Percentiles rank a stretch among this genome's conserved stretches.
These are phyloP conservation scores for Mesembrinibis cayennensis DNA, from an alignment of 2,113 vertebrate genomes.

Conservation along the genomic window DNA sequence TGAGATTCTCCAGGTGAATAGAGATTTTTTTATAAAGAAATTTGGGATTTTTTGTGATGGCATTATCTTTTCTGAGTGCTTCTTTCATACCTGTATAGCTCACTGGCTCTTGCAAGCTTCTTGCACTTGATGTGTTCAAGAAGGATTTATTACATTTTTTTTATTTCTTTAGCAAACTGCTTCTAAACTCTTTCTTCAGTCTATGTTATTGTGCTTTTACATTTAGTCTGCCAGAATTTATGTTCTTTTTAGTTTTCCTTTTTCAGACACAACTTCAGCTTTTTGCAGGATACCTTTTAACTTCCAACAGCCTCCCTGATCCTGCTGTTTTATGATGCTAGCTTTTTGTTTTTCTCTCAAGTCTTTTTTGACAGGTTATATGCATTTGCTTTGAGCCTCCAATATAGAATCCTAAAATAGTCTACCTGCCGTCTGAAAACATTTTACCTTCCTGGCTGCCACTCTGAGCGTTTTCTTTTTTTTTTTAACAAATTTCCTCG, in stretches of 20 bases:
- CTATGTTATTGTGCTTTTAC: slow-evolving; percentile 42
- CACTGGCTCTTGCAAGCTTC: not conserved
- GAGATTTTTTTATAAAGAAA: not conserved
- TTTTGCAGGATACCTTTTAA: slow-evolving; percentile 65
- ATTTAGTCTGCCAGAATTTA: slow-evolving; percentile 67
- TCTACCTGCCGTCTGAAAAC: slow-evolving; percentile 56
- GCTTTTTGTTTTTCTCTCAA: slow-evolving; percentile 65
- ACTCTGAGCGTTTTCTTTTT: not conserved
- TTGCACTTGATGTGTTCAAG: slow-evolving; percentile 1
- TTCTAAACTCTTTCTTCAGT: slow-evolving; percentile 45
- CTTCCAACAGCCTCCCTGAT: slow-evolving; percentile 67
- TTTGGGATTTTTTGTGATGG: not conserved
- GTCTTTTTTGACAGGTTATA: slow-evolving; percentile 66
- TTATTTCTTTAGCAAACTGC: slow-evolving; percentile 56
- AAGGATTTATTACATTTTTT: slow-evolving; percentile 19
- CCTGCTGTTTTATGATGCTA: slow-evolving; percentile 57
- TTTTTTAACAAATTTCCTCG: not conserved
- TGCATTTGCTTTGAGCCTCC: slow-evolving; percentile 67
- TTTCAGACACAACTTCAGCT: slow-evolving; percentile 62
- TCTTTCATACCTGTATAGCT: not conserved
- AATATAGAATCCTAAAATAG: slow-evolving; percentile 60
- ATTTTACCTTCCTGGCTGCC: slow-evolving; percentile 38
- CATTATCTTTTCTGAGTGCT: not conserved
- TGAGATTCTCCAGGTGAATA: not conserved
- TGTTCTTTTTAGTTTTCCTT: slow-evolving; percentile 65